Percentiles rank a stretch among this genome's conserved stretches.
These are phyloP conservation scores for Eulemur albifrons DNA, from an alignment of 2,797 vertebrate genomes.

Conservation along the genomic window DNA sequence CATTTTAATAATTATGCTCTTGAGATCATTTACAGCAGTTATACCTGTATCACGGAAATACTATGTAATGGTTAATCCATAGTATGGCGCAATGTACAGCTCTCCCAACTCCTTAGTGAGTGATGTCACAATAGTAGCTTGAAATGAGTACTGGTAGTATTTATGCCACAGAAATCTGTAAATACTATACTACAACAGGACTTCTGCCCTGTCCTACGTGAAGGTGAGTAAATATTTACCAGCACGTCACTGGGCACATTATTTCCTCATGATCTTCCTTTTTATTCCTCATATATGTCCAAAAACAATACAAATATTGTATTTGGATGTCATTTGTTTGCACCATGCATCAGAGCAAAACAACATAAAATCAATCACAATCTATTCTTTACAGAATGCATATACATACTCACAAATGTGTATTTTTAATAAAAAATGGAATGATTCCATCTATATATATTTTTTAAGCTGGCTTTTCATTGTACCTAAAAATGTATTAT, in stretches of 20 bases:
- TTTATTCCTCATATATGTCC: accelerated
- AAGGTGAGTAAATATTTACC: background rate
- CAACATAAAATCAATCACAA: background rate
- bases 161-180: background rate
- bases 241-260: background rate
- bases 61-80: background rate
- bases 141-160: background rate
- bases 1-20: background rate
- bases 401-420: background rate
- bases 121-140: background rate
- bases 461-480: background rate
- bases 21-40: background rate
- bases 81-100: background rate
- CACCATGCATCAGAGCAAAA: background rate
- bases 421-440: background rate
- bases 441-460: background rate
- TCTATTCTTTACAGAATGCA: background rate
- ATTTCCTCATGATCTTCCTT: background rate
- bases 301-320: background rate
- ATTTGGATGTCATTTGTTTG: background rate
- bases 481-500: background rate
- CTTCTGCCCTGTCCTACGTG: background rate
- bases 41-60: background rate
- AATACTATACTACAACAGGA: background rate
- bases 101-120: background rate